Evolutionary conservation across 1,140 invertebrate genomes (phyloP), one percentile per base, ranked within the genome.

Genomic region (Chymomyza costata): DNA sequence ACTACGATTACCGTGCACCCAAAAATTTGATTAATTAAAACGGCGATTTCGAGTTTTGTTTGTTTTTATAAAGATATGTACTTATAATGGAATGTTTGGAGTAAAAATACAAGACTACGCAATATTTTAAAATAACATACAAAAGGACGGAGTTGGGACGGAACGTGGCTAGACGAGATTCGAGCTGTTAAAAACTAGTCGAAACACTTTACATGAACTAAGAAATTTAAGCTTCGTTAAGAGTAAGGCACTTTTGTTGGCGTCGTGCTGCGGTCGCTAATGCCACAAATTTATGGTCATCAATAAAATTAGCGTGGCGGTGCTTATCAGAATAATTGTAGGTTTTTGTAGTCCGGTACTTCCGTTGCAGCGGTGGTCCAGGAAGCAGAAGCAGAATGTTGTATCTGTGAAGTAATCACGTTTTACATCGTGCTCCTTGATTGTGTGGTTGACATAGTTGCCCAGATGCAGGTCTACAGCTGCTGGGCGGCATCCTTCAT

Each of bases 321-420:
- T n/a, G n/a, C n/a, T n/a, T n/a, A n/a, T n/a, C n/a, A n/a, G n/a
- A n/a, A n/a, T n/a, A n/a, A n/a, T n/a, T n/a, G 32, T 32, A 8
- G 65, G 49, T 1, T 30, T 34, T 2, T 40, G 21, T 8, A 54
- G 25, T 18, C 45, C 56, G 5, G 61, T 63, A 1, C 87, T 86
- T 3, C 85, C 83, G 76, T 97, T 97, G 85, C 95, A 97, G 68
- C 94, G 89, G 73, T 97, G 91, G 83, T 96, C 94, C 54, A 96
- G 92, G 71, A 94, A 95, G 82, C 95, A 97, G 70, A 97, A 95
- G 83, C 95, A 97, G 89, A 92, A 97, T 11, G 90, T 93, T 13
- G 93, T 93, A 62, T 94, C 89, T 67, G 94, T 93, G 76, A 92
- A 97, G 86, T 93, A 91, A 74, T 94, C 88, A 61, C 94, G 92